These are phyloP conservation scores for Thereuonema tuberculata DNA, from an alignment of 1,140 invertebrate species.

Conservation along the genomic window DNA sequence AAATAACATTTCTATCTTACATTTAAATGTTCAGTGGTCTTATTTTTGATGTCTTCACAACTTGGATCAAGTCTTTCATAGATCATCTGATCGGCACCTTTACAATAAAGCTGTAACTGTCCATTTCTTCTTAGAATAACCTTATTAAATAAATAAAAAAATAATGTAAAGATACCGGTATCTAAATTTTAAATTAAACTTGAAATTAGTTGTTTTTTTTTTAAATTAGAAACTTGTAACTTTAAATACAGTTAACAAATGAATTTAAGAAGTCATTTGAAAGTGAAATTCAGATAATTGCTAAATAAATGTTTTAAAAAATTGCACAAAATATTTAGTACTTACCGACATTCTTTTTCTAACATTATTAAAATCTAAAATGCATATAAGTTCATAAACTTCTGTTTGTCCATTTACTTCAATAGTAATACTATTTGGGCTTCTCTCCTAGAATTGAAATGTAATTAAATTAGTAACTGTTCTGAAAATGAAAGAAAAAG, in stretches of 20 bases:
- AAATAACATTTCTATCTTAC: no score
- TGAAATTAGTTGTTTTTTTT: no score
- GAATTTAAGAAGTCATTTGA: no score
- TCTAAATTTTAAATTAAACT: no score
- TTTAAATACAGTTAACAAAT: no score
- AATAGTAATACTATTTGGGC: constrained; percentile 85
- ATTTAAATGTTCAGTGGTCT: constrained; percentile 87
- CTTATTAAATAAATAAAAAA: constrained; percentile 18
- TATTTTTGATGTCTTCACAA: constrained; percentile 52
- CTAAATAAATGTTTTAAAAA: no score
- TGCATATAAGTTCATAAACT: constrained; percentile 88
- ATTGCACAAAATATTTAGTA: not conserved
- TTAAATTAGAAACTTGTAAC: no score
- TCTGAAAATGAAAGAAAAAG: no score
- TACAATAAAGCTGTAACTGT: constrained; percentile 82
- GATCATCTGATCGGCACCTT: constrained; percentile 97
- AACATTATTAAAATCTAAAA: constrained; percentile 98
- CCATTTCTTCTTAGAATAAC: constrained; percentile 77
- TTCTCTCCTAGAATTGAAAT: constrained; percentile 36
- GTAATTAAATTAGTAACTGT: no score
- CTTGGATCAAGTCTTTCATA: constrained; percentile 73
- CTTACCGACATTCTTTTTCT: constrained; percentile 92
- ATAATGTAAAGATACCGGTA: no score
- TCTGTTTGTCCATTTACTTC: constrained; percentile 65
- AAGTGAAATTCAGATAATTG: no score